Conservation (phyloP, 2,113 vertebrate species). For the Australoheros scitulus region DNA sequence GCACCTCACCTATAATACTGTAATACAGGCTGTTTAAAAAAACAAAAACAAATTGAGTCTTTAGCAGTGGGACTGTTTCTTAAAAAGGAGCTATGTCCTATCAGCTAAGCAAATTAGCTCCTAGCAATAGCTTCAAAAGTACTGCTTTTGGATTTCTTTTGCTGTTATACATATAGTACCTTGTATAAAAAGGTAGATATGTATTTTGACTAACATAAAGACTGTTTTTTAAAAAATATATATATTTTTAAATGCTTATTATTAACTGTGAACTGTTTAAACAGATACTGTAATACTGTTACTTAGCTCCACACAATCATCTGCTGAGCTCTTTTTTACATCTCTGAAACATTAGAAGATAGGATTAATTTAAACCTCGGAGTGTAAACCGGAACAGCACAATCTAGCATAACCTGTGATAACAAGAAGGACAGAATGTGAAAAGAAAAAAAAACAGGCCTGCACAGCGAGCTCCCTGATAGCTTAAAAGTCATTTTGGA, state of each 20-base stretch:
- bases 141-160: background rate
- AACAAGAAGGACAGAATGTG: slow-evolving; percentile 13
- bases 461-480: background rate
- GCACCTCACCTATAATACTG: background rate
- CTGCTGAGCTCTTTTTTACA: background rate
- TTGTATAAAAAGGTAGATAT: background rate
- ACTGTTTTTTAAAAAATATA: too few relatives aligned
- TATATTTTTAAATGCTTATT: too few relatives aligned
- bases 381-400: background rate
- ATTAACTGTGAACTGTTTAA: too few relatives aligned
- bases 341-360: background rate
- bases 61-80: background rate
- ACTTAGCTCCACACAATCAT: background rate
- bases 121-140: background rate
- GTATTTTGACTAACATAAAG: too few relatives aligned
- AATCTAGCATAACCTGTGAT: background rate
- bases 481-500: slow-evolving; percentile 10
- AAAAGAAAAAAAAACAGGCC: background rate
- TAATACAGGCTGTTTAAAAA: background rate
- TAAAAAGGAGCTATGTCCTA: background rate
- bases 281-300: background rate
- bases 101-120: background rate
- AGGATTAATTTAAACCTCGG: background rate
- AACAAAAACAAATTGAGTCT: background rate
- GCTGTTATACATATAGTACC: background rate